Evolutionary conservation across 2,888 invertebrate species (phyloP).

Genomic region (Nematopogon swammerdamellus): DNA sequence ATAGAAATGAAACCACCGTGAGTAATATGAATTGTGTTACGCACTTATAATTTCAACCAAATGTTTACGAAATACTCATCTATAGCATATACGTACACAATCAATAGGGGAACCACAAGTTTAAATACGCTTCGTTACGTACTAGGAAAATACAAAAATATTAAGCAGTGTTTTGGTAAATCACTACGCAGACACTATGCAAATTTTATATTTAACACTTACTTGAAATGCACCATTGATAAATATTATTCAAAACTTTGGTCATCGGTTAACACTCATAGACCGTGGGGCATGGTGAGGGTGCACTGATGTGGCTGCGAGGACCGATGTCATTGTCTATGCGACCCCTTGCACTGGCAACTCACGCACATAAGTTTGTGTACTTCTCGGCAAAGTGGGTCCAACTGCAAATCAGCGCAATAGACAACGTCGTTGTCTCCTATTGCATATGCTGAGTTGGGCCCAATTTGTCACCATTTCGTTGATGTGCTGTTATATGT

Average conservation of each 20-base stretch:
- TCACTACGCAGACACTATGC: conserved; percentile 24
- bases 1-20: conserved; percentile 15
- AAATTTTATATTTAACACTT: background rate
- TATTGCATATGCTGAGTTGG: too few species aligned
- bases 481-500: too few species aligned
- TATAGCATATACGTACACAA: conserved; percentile 50
- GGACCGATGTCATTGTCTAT: too few species aligned
- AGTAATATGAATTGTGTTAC: conserved; percentile 53
- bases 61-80: conserved; percentile 49
- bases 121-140: conserved; percentile 38
- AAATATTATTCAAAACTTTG: conserved; percentile 19
- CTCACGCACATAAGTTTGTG: too few species aligned
- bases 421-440: too few species aligned
- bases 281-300: conserved; percentile 19
- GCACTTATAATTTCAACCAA: conserved; percentile 57
- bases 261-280: conserved; percentile 41
- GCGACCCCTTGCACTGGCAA: too few species aligned
- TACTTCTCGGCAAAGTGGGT: too few species aligned
- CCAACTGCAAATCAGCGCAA: too few species aligned
- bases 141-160: conserved; percentile 56
- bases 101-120: conserved; percentile 43
- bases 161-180: conserved; percentile 46
- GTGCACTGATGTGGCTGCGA: background rate
- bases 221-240: conserved; percentile 36
- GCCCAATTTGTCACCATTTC: too few species aligned